Base-by-base conservation (phyloP, 2,113 vertebrate genomes). In the Dicentrarchus labrax region DNA sequence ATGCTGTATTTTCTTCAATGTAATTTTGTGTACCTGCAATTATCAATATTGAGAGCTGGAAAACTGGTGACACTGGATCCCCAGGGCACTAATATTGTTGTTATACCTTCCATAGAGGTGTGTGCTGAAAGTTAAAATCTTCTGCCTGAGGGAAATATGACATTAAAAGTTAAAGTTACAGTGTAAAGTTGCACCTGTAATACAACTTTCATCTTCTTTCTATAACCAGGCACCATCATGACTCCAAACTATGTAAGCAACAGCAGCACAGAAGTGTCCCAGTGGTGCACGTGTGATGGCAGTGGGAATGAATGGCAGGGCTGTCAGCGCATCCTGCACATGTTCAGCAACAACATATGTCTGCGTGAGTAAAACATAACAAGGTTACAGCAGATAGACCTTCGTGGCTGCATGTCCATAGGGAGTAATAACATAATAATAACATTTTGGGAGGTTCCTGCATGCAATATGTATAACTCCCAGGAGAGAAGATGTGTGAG, bases 171-270 rank as follows among this genome's bases (percentile, higher is more conserved):
- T 78, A 30, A 30, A 30, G 30, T 30, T 30, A 30, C 1, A 30
- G 30, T 62, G 39, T 30, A 72, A 76, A 65, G 7, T 67, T 83
- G 75, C 16, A 19, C 69, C 57, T 36, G 15, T 50, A 80, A 61
- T 50, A 64, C 64, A 21, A 70, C 59, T 65, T 53, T 41, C 60
- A 22, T 78, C 62, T 78, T 76, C 50, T 74, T 36, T 70, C 22
- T 69, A 2, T 15, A 41, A 24, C 64, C 89, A 99, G 98, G 98
- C 22, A 99, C 98, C 9, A 94, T 95, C 74, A 97, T 99, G 96
- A 99, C 98, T 73, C 98, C 98, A 57, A 99, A 99, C 95, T 99
- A 98, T 4, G 84, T 98, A 91, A 97, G 96, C 88, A 98, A 97
- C 87, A 94, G 95, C 94, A 99, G 96, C 19, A 94, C 93, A 53